Evolutionary conservation across 1,140 invertebrate species (phyloP), one percentile per base, ranked within the genome.

Genomic region (Formica exsecta): DNA sequence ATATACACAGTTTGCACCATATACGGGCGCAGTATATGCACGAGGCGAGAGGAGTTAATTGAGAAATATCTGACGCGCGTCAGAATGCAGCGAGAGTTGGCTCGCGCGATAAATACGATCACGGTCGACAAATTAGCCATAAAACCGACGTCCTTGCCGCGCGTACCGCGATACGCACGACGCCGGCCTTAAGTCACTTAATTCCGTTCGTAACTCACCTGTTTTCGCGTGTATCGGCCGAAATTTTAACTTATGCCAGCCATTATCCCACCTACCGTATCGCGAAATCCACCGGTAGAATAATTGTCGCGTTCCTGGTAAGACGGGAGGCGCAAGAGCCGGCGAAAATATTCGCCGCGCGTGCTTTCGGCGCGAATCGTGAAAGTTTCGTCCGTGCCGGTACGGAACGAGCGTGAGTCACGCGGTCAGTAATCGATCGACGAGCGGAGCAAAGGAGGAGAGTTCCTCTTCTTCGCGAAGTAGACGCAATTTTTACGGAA

Each of bases 181-280:
- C 70, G 65, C 61, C 64, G 88, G 86, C 54, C 86, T 91, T 87
- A 91, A 92, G 90, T 92, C 91, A 92, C 92, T 91, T 91, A 93
- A 93, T 92, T 92, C 89, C 86, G 81, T 83, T 64, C 87, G 90
- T 92, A 92, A 93, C 89, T 93, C 92, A 93, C 92, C 91, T 92
- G 92, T 91, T 93, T 92, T 89, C 87, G 88, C 88, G 84, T 87
- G 89, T 92, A 93, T 93, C 92, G 85, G 65, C 77, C 89, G 87
- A 92, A 93, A 93, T 93, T 93, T 93, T 92, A 92, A 94, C 92
- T 94, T 93, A 92, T 89, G 88, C 87, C 88, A 65, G 57, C 91
- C 90, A 94, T 94, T 94, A 94, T 92, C 92, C 91, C 86, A 89
- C 86, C 91, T 89, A 87, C 70, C 66, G 62, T 54, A 41, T 22